phyloP scores from a whole-genome alignment of 2,113 vertebrate genomes.

The Piaya cayana region DNA sequence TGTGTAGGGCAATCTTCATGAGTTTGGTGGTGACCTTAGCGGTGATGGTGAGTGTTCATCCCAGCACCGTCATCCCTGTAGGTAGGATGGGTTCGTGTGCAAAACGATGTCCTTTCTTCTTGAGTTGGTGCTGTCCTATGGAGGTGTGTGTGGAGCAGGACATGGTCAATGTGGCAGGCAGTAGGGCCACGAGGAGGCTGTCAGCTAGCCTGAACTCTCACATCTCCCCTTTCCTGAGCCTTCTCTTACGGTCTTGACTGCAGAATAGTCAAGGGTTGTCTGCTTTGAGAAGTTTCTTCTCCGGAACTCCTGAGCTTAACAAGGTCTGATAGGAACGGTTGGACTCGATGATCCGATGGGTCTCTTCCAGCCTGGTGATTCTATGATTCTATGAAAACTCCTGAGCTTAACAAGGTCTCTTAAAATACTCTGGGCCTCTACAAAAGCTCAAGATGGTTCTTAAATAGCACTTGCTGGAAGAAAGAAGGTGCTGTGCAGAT shows the following conservation, averaged over 20 bases:
- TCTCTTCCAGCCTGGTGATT: too few species aligned
- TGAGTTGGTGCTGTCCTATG: not conserved
- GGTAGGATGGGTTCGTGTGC: not conserved
- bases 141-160: not conserved
- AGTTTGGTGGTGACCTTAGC: not conserved
- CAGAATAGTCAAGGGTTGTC: not conserved
- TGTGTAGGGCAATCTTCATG: accelerated
- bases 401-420: not conserved
- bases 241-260: not conserved
- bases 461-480: not conserved
- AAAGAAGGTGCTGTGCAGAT: not conserved
- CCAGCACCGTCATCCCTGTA: not conserved
- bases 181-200: not conserved
- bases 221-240: not conserved
- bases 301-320: not conserved
- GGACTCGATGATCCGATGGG: too few species aligned
- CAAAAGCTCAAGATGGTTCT: not conserved
- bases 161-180: not conserved
- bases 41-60: not conserved
- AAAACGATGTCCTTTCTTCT: not conserved
- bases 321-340: too few species aligned
- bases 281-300: not conserved
- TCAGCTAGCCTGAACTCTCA: not conserved
- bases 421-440: not conserved
- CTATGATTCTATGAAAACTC: too few species aligned